Percentiles rank a stretch among this genome's conserved stretches.
These are phyloP conservation scores for Malacoctenus gilli DNA, from an alignment of 2,797 vertebrate genomes.

Conservation along the genomic window DNA sequence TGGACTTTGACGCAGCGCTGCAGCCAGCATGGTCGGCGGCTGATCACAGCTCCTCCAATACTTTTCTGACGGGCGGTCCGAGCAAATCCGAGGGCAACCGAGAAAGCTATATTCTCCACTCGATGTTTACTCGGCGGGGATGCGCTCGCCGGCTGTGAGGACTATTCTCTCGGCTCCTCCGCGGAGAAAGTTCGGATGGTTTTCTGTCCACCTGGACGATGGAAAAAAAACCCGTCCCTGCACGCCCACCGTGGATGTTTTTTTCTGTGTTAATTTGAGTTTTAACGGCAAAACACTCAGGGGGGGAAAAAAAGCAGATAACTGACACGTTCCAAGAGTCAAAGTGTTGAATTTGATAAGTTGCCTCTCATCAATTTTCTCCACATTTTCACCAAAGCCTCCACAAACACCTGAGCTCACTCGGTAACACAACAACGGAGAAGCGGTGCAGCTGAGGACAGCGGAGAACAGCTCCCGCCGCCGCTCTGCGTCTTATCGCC, in stretches of 20 bases:
- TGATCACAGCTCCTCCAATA: not conserved
- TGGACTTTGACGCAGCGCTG: no score
- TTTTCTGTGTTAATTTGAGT: slow-evolving; percentile 29
- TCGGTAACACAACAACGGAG: slow-evolving; percentile 36
- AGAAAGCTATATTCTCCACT: slow-evolving; percentile 35
- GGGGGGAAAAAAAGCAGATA: slow-evolving; percentile 12
- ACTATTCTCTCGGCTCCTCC: slow-evolving; percentile 25
- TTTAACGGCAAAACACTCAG: not conserved
- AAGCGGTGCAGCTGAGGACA: slow-evolving; percentile 33
- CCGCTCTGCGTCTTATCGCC: slow-evolving; percentile 54
- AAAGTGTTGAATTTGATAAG: slow-evolving; percentile 26
- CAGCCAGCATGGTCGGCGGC: not conserved
- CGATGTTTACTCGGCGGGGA: slow-evolving; percentile 28
- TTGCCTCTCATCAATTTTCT: slow-evolving; percentile 50
- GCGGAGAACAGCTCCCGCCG: slow-evolving; percentile 49
- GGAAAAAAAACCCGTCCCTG: slow-evolving; percentile 10
- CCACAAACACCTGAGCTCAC: slow-evolving; percentile 64
- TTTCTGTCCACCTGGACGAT: slow-evolving; percentile 24
- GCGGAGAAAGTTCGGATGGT: slow-evolving; percentile 15
- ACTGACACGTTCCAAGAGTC: not conserved
- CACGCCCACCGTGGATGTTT: slow-evolving; percentile 9
- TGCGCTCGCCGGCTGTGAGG: slow-evolving; percentile 30
- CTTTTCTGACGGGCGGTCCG: slow-evolving; percentile 28
- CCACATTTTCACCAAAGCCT: slow-evolving; percentile 43
- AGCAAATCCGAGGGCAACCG: slow-evolving; percentile 35